Evolutionary conservation across 2,888 invertebrate species (phyloP), one percentile per base, ranked within the genome.

Genomic region (Pseudococcus viburni): DNA sequence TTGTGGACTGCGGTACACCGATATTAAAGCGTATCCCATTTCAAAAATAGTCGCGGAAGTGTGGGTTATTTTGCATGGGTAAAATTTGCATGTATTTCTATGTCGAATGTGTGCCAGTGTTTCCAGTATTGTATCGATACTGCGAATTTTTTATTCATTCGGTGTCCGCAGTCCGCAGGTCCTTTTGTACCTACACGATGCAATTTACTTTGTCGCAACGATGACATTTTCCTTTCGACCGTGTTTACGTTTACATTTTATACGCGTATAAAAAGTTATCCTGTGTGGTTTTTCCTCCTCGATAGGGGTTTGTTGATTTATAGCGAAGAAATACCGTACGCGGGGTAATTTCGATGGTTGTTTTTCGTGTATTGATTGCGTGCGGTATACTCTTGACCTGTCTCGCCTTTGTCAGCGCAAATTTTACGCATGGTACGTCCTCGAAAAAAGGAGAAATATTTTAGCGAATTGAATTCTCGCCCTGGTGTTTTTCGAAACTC

Each of bases 141-240:
- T 73, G 11, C 0, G 26, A 73, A 73, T 73, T 73, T 73, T 26
- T 73, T 73, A 73, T 73, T 33, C 33, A 33, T 33, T 33, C 68
- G 22, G 12, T 73, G 68, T 73, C 33, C 68, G 64, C 55, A 17
- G 26, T 33, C 26, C 26, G 26, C 26, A 33, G 17, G 17, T 8
- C 19, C 5, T 59, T 59, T 59, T 33, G 26, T 33, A 33, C 26
- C 26, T 33, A 33, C 26, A 33, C 26, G 59, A 73, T 73, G 33
- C 15, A 73, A 73, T 73, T 73, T 26, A 73, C 15, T 73, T 73
- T 11, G 68, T 73, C 26, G 68, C 33, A 73, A 12, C 12, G 68
- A 73, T 73, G 68, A 73, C 68, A 73, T 73, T 73, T 73, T 73
- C 68, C n/a, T 33, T 73, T 73, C 33, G 68, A 59, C 59, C 59